A percentile compares a stretch with the other conserved stretches of the same genome.
phyloP scores from a whole-genome alignment of 2,113 vertebrate species.

The Columbina picui region DNA sequence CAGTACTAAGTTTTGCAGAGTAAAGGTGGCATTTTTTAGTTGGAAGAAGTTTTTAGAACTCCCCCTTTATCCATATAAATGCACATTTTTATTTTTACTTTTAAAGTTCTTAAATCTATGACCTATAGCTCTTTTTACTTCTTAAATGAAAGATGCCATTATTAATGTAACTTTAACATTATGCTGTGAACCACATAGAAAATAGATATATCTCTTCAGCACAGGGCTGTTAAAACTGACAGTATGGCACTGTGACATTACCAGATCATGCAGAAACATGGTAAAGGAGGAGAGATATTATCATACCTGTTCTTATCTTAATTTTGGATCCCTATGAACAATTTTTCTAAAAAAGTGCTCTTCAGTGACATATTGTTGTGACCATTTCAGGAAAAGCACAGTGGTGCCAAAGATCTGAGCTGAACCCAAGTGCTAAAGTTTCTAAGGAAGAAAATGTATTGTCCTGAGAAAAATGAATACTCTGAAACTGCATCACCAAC shows the following conservation, averaged over 20 bases:
- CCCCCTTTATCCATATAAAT: background rate
- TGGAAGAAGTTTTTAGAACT: background rate
- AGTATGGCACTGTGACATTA: background rate
- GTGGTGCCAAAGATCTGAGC: background rate
- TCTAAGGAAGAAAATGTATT: background rate
- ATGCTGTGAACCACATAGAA: background rate
- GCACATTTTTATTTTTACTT: background rate
- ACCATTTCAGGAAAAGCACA: background rate
- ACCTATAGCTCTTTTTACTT: background rate
- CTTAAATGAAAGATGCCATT: background rate
- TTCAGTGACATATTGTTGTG: background rate
- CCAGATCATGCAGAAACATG: background rate
- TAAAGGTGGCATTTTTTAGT: background rate
- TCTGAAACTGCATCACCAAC: background rate
- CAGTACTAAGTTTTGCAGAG: background rate
- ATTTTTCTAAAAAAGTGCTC: background rate
- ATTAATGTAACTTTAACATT: background rate
- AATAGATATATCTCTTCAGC: background rate
- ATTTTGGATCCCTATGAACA: background rate
- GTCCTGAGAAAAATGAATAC: background rate
- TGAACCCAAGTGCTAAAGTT: background rate
- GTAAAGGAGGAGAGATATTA: background rate
- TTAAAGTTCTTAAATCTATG: background rate
- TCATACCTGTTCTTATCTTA: background rate
- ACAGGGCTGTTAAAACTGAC: background rate